Evolutionary conservation across 2,797 vertebrate genomes (phyloP), one percentile per base, ranked within the genome.

Genomic region (Chrosomus eos): DNA sequence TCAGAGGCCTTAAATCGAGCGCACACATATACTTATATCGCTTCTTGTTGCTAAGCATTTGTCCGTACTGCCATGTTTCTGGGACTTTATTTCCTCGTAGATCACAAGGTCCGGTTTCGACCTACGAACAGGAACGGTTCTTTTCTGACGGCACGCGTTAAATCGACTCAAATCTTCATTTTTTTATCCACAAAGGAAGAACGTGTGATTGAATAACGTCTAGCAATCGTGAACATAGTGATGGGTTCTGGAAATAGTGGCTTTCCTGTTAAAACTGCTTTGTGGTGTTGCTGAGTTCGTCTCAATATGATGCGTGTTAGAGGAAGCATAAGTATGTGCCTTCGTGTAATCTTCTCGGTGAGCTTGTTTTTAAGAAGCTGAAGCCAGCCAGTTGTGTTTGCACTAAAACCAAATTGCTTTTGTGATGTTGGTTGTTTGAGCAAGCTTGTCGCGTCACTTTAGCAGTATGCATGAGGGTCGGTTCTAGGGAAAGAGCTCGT

Each of bases 331-430:
- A 94, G 94, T 95, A 95, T 91, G 95, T 96, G 95, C 95, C 95
- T 96, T 96, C 94, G 94, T 95, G 94, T 96, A 94, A 94, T 95
- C 94, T 95, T 94, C 94, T 95, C 93, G 95, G 95, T 96, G 95
- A 95, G 95, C 94, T 95, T 94, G 95, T 95, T 95, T 95, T 95
- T 95, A 93, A 94, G 93, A 96, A 95, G 95, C 95, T 94, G 94
- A 95, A 95, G 95, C 95, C 95, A 96, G 95, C 95, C 95, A 95
- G 95, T 95, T 95, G 94, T 95, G 95, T 96, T 96, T 96, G 95
- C 95, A 96, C 95, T 96, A 96, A 95, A 92, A 95, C 94, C 85
- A 95, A 95, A 95, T 94, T 95, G 95, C 94, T 96, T 96, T 94
- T 87, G 95, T 95, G 94, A 94, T 95, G 94, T 96, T 93, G 94